Evolutionary conservation across 2,888 invertebrate genomes (phyloP).

Genomic region (Odontocolon sp.): DNA sequence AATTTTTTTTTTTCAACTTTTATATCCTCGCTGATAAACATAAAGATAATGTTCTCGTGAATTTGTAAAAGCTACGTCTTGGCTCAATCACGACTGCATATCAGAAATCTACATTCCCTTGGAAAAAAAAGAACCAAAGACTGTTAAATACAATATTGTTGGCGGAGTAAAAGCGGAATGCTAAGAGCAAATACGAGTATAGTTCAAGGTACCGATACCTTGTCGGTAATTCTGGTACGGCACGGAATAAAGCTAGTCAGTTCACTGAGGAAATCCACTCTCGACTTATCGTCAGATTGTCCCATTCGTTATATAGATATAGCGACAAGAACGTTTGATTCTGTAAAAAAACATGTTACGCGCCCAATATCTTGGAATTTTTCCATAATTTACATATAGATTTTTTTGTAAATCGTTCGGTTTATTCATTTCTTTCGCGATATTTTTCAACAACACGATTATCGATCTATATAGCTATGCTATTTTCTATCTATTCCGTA

Average conservation of each 20-base stretch:
- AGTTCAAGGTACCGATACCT: constrained; percentile 20
- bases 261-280: constrained; percentile 11
- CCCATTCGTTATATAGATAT: no score
- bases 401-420: no score
- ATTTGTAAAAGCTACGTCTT: background rate
- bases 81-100: background rate
- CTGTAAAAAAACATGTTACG: no score
- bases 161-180: constrained; percentile 40
- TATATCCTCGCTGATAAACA: constrained; percentile 64
- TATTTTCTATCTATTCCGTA: no score
- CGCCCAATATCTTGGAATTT: no score
- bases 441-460: no score
- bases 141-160: background rate
- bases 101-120: background rate
- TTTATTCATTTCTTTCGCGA: no score
- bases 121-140: background rate
- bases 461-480: no score
- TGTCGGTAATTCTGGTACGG: constrained; percentile 5
- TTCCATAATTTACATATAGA: no score
- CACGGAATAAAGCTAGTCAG: no score
- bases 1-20: no score
- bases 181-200: constrained; percentile 45
- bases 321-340: no score
- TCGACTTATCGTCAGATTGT: constrained; percentile 20
- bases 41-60: background rate